Base-by-base conservation (phyloP, 2,113 vertebrate species). In the Oryzias melastigma region DNA sequence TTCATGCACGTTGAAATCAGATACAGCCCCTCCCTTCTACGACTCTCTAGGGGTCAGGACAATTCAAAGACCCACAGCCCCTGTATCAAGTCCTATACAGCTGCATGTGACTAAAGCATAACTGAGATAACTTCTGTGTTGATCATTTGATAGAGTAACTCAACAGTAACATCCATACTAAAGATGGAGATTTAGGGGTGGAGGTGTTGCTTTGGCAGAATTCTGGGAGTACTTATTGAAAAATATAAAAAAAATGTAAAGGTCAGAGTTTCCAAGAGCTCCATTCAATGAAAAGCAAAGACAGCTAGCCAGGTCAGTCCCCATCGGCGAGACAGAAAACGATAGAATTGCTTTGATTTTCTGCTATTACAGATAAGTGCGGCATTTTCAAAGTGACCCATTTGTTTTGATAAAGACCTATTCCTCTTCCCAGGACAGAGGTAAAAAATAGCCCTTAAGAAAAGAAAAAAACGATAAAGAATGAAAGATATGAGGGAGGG, bases 331-430 rank as follows among this genome's bases (percentile, higher is more conserved):
- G 67, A 78, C 62, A 74, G 74, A 78, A 78, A 77, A 68, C 72
- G 73, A 49, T 62, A 65, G 54, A 71, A 71, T 65, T 71, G 65
- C 60, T 81, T 58, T 80, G 80, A 86, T 69, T 79, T 73, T 49
- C 29, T 67, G 67, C 63, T 71, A 86, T 86, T 83, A 72, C 69
- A 81, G 62, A 75, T 84, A 86, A 86, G 75, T 76, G 77, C 58
- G 71, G 73, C 67, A 59, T 78, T 84, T 86, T 84, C 61, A 55
- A 65, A 68, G 67, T 79, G 71, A 75, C 51, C 62, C 70, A 72
- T 88, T 84, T 86, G 66, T 84, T 84, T 85, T 77, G 60, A 79
- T 75, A 81, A 81, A 82, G 52, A 79, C 53, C 61, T 53, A 59
- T 80, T 59, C 51, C 43, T 45, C 15, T 19, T 48, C 73, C 62